Percentiles rank a stretch among this genome's conserved stretches.
These are phyloP conservation scores for Arion vulgaris DNA, from an alignment of 1,140 invertebrate species.

Conservation along the genomic window DNA sequence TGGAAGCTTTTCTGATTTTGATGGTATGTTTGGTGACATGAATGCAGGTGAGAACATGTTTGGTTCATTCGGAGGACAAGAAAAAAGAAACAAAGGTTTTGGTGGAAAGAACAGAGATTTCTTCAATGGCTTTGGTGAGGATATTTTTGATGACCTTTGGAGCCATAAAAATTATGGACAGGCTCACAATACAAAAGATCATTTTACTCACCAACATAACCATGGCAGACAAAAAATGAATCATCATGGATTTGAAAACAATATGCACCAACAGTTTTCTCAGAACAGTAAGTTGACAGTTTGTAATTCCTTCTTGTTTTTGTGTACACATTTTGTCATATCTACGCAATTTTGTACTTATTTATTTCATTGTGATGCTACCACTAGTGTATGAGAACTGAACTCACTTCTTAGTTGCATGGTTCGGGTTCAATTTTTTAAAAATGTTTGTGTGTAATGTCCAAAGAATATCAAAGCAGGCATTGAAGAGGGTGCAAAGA, in stretches of 20 bases:
- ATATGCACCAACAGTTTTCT: neutral
- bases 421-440: too few species aligned
- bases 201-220: neutral
- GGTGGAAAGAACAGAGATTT: neutral
- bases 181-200: neutral
- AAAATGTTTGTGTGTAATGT: too few species aligned
- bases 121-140: conserved; percentile 36
- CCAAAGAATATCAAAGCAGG: too few species aligned
- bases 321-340: neutral
- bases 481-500: too few species aligned
- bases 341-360: too few species aligned
- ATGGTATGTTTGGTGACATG: conserved; percentile 63
- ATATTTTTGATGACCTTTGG: conserved; percentile 30
- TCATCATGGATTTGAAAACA: neutral
- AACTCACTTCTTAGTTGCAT: too few species aligned
- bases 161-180: neutral
- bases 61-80: conserved; percentile 43
- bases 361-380: too few species aligned
- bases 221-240: neutral
- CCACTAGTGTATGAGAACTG: too few species aligned
- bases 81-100: neutral
- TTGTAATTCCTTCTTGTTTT: neutral
- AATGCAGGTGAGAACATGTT: conserved; percentile 35
- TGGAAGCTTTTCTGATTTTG: conserved; percentile 62
- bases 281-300: neutral